Conservation (phyloP, 2,888 invertebrate genomes). For the Nineta flava region DNA sequence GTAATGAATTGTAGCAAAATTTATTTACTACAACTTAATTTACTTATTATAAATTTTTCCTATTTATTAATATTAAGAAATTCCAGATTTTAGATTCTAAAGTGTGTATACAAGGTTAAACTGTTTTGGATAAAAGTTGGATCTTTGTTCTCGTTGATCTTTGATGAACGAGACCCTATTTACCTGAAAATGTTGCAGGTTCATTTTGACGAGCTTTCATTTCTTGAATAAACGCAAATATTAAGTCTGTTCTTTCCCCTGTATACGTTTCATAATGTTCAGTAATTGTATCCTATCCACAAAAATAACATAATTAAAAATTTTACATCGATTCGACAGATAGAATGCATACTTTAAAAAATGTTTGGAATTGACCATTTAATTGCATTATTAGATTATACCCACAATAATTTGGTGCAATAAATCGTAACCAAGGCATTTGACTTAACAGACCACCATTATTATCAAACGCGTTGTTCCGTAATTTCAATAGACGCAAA, state of each 20-base stretch:
- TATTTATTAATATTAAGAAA: no score
- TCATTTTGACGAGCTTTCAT: constrained; percentile 30
- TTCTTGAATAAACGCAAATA: constrained; percentile 44
- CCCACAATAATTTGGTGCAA: constrained; percentile 43
- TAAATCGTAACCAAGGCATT: constrained; percentile 43
- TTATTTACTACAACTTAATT: no score
- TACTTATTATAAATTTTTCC: no score
- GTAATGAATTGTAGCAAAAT: no score
- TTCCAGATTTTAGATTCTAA: no score
- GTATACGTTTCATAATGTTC: constrained; percentile 34
- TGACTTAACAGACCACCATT: constrained; percentile 39
- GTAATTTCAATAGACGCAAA: constrained; percentile 29
- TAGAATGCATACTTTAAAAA: constrained; percentile 37
- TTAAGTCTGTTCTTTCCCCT: constrained; percentile 35
- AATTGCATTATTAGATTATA: constrained; percentile 39
- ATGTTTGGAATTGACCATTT: constrained; percentile 34
- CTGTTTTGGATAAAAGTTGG: no score
- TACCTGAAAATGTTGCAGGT: constrained; percentile 29
- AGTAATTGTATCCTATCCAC: constrained; percentile 31
- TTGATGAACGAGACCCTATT: no score
- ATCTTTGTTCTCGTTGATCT: no score
- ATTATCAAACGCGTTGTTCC: constrained; percentile 38
- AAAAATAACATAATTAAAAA: no score
- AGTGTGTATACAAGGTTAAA: no score
- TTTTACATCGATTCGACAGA: no score